A percentile compares a stretch with the other conserved stretches of the same genome.
These are phyloP conservation scores for Capreolus pygargus DNA, from an alignment of 2,113 vertebrate species.

Conservation along the genomic window DNA sequence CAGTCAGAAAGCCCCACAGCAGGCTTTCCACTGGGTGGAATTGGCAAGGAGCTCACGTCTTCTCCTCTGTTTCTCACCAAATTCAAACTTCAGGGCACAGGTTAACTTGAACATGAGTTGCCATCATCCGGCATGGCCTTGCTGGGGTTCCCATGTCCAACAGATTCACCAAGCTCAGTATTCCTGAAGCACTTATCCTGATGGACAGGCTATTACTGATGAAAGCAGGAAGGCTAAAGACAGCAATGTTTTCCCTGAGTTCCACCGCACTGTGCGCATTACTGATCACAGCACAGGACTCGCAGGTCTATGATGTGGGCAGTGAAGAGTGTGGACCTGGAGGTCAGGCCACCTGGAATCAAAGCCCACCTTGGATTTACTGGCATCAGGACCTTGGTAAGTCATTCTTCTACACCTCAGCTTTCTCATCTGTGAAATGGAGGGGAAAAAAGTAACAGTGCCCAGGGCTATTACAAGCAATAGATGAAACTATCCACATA, in stretches of 20 bases:
- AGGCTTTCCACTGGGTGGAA: neutral
- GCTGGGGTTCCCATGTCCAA: neutral
- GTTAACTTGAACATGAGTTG: neutral
- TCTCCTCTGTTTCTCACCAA: constrained; percentile 12
- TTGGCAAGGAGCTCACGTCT: neutral
- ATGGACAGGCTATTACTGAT: neutral
- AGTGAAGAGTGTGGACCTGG: neutral
- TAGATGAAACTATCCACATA: neutral
- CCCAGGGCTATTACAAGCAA: neutral
- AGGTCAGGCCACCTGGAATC: neutral
- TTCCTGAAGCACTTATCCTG: neutral
- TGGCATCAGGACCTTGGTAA: neutral
- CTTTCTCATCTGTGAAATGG: neutral
- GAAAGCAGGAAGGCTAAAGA: neutral
- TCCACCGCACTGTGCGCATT: fast-evolving
- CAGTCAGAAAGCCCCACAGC: neutral
- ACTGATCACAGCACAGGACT: neutral
- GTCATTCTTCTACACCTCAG: neutral
- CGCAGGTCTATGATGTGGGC: neutral
- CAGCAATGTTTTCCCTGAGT: neutral
- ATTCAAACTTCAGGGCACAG: constrained; percentile 33
- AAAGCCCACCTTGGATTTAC: neutral
- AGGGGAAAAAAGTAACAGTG: neutral
- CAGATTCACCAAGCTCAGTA: neutral
- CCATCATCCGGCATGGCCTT: neutral